phyloP scores from a whole-genome alignment of 2,888 invertebrate species.

The Stomorhina lunata region DNA sequence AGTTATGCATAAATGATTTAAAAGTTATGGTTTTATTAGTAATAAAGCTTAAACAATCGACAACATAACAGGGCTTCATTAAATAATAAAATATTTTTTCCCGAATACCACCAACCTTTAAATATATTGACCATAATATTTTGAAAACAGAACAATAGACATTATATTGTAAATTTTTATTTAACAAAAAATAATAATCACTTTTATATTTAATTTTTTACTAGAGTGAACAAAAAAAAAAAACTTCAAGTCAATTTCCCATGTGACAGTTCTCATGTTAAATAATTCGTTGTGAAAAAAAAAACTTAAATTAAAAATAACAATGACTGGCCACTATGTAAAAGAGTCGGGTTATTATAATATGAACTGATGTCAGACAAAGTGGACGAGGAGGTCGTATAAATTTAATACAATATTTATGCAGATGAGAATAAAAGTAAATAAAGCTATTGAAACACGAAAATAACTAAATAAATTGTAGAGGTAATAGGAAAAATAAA shows the following conservation, averaged over 20 bases:
- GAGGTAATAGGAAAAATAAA: not conserved
- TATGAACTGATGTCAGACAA: not conserved
- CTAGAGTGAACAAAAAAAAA: not conserved
- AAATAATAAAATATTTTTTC: not conserved
- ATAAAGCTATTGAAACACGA: conserved; percentile 6
- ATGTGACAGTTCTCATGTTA: conserved; percentile 40
- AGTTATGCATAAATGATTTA: too few species aligned
- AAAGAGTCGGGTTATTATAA: not conserved
- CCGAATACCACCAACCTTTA: not conserved
- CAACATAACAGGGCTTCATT: too few species aligned
- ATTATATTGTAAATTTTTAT: not conserved
- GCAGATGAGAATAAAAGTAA: conserved; percentile 10
- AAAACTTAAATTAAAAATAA: conserved; percentile 15
- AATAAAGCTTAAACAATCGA: too few species aligned
- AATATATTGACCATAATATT: not conserved
- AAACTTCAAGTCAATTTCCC: conserved; percentile 33
- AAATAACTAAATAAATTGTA: conserved; percentile 34
- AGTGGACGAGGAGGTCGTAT: not conserved
- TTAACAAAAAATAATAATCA: not conserved
- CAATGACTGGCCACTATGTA: not conserved
- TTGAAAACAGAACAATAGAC: not conserved
- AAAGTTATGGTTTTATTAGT: too few species aligned
- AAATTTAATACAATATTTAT: not conserved
- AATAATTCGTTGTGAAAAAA: not conserved
- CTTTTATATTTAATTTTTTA: conserved; percentile 5